These are phyloP conservation scores for Charanyca ferruginea DNA, from an alignment of 2,888 invertebrate species.

Conservation along the genomic window DNA sequence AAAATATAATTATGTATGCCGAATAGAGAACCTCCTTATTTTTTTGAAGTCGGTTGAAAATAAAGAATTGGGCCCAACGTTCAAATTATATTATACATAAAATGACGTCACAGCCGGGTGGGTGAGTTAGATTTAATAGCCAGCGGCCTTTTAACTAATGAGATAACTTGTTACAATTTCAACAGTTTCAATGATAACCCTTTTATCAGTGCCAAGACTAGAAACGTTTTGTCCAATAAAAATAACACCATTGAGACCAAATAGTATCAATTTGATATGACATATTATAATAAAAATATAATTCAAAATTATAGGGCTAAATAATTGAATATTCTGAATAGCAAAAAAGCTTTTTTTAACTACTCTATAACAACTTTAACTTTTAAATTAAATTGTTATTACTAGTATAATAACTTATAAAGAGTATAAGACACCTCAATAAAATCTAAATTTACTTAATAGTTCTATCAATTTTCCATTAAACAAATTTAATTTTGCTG, in stretches of 20 bases:
- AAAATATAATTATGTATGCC: too few relatives aligned
- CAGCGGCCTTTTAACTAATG: constrained; percentile 74
- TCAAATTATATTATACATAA: constrained; percentile 23
- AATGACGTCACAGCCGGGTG: constrained; percentile 63
- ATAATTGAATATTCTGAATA: not conserved
- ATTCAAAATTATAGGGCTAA: not conserved
- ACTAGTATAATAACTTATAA: too few relatives aligned
- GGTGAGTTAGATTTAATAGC: constrained; percentile 64
- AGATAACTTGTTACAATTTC: constrained; percentile 85
- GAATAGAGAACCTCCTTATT: too few relatives aligned
- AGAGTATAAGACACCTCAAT: not conserved
- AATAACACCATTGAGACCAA: constrained; percentile 27
- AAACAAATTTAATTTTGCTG: constrained; percentile 1
- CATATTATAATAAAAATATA: not conserved
- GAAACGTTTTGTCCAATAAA: constrained; percentile 64
- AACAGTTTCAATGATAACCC: constrained; percentile 84
- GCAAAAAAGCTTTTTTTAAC: too few relatives aligned
- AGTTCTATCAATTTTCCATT: not conserved
- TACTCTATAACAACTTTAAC: too few relatives aligned
- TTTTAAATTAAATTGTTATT: too few relatives aligned
- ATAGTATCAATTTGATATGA: constrained; percentile 5
- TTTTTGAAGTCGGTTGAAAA: constrained; percentile 3
- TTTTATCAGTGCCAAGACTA: constrained; percentile 82
- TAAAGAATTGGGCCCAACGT: constrained; percentile 9
- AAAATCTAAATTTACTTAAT: not conserved